Evolutionary conservation across 2,113 vertebrate species (phyloP).

Genomic region (Nycticebus coucang): DNA sequence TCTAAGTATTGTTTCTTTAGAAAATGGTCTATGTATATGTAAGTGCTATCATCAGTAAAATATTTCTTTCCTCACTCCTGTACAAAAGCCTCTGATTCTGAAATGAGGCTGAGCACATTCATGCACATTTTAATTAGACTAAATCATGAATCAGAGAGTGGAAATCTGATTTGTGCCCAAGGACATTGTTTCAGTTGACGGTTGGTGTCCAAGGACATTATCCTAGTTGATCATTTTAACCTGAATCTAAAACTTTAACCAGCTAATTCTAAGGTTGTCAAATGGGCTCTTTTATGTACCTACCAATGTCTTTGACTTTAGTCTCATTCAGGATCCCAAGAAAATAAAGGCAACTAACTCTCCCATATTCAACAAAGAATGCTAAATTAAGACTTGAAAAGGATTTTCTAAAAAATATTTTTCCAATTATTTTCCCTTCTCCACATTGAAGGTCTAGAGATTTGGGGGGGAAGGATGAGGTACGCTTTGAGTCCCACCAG

Average conservation of each 20-base stretch:
- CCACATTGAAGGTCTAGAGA: background rate
- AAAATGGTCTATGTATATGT: background rate
- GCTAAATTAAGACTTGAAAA: background rate
- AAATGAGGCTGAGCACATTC: background rate
- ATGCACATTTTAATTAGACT: conserved; percentile 30
- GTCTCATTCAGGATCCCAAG: background rate
- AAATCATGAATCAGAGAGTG: background rate
- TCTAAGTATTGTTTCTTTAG: conserved; percentile 39
- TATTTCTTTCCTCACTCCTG: conserved; percentile 3
- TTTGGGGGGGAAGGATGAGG: background rate
- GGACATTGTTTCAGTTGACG: background rate
- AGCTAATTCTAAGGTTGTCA: background rate
- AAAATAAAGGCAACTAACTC: background rate
- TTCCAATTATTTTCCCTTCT: background rate
- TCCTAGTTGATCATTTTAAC: conserved; percentile 32
- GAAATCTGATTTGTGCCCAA: background rate
- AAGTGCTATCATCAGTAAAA: conserved; percentile 25
- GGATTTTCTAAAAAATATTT: background rate
- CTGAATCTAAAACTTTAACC: background rate
- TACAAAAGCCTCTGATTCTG: conserved; percentile 17
- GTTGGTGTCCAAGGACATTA: background rate
- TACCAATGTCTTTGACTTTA: background rate
- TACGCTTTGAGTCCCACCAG: background rate
- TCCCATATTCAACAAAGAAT: background rate
- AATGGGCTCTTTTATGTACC: background rate